Conservation (phyloP, 2,888 invertebrate genomes). For the Lycaena phlaeas region DNA sequence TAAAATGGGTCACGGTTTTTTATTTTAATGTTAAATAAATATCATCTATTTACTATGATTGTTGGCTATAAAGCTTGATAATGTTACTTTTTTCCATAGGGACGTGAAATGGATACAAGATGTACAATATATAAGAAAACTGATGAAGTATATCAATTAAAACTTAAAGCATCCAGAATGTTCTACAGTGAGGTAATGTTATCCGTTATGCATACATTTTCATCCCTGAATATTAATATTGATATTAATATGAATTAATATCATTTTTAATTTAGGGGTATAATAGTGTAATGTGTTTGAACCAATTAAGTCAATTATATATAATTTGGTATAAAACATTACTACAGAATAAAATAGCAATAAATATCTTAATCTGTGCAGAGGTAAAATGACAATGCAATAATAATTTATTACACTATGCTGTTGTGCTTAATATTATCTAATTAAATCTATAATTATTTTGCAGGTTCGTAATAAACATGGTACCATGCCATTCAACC, state of each 20-base stretch:
- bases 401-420: too few relatives aligned
- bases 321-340: slow-evolving; percentile 36
- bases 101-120: slow-evolving; percentile 93
- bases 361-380: too few relatives aligned
- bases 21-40: too few relatives aligned
- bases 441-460: slow-evolving; percentile 11
- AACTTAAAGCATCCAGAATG: slow-evolving; percentile 96
- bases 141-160: slow-evolving; percentile 96
- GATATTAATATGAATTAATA: slow-evolving; percentile 16
- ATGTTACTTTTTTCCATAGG: slow-evolving; percentile 63
- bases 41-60: too few relatives aligned
- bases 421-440: too few relatives aligned
- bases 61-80: too few relatives aligned
- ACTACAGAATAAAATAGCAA: slow-evolving; percentile 11
- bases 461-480: slow-evolving; percentile 86
- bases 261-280: slow-evolving; percentile 27
- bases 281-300: slow-evolving; percentile 37
- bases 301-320: slow-evolving; percentile 24
- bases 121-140: slow-evolving; percentile 99
- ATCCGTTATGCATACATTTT: not conserved
- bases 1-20: too few relatives aligned
- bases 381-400: too few relatives aligned
- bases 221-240: slow-evolving; percentile 11
- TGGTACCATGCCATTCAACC: slow-evolving; percentile 97
- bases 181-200: slow-evolving; percentile 83